A percentile compares a stretch with the other conserved stretches of the same genome.
phyloP scores from a whole-genome alignment of 2,113 vertebrate genomes.

The Rhombomys opimus region DNA sequence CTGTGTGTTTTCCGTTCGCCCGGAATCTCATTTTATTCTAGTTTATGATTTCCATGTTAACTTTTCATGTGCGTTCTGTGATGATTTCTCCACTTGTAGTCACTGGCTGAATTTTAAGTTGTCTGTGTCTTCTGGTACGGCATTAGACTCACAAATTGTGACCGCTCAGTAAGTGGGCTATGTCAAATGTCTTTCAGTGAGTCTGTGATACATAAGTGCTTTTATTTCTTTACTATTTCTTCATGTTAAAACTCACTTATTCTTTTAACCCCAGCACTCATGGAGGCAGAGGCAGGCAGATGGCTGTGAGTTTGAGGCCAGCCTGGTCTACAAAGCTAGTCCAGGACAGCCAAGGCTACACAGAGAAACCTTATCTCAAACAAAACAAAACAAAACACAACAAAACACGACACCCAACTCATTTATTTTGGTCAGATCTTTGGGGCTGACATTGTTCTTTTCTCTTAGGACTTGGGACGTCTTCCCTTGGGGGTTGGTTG shows the following conservation, averaged over 20 bases:
- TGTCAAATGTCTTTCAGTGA: background rate
- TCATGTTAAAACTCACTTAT: background rate
- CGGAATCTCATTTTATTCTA: slow-evolving; percentile 4
- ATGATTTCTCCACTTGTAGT: background rate
- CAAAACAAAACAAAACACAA: too few species aligned
- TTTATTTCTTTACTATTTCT: background rate
- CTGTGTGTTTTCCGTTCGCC: background rate
- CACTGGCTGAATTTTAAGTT: background rate
- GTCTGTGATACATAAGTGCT: background rate
- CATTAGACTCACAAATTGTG: background rate
- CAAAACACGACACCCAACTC: background rate
- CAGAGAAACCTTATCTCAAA: too few species aligned
- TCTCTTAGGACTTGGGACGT: background rate
- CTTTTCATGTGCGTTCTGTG: background rate
- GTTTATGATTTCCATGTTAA: background rate
- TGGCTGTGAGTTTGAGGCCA: too few species aligned
- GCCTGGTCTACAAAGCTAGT: too few species aligned
- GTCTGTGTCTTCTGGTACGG: background rate
- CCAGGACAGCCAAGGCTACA: too few species aligned
- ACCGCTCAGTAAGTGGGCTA: background rate
- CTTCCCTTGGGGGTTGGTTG: background rate
- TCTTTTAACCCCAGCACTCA: too few species aligned
- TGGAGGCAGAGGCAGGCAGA: too few species aligned
- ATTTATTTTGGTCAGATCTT: background rate
- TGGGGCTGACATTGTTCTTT: background rate